A percentile compares a stretch with the other conserved stretches of the same genome.
These are phyloP conservation scores for Heterochromis multidens DNA, from an alignment of 2,113 vertebrate genomes.

Conservation along the genomic window DNA sequence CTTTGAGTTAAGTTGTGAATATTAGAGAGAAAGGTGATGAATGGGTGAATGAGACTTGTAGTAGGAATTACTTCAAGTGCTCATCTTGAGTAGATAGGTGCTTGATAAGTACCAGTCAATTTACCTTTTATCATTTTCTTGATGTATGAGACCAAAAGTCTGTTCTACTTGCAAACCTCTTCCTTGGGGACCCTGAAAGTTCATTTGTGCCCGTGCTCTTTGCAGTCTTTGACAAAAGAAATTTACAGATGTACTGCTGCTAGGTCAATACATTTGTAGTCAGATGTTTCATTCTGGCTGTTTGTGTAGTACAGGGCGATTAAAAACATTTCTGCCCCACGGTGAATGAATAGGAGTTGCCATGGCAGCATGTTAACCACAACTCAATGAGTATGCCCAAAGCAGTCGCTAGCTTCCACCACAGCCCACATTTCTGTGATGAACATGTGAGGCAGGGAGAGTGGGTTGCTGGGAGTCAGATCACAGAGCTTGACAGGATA, in stretches of 20 bases:
- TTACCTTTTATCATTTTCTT: background rate
- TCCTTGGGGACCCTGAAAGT: slow-evolving; percentile 5
- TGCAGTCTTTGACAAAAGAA: slow-evolving; percentile 27
- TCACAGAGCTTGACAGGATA: slow-evolving; percentile 49
- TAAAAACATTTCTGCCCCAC: slow-evolving; percentile 84
- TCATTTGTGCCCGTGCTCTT: slow-evolving; percentile 37
- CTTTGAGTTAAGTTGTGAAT: background rate
- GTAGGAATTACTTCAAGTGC: background rate
- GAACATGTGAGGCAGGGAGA: slow-evolving; percentile 20
- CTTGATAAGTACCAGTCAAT: background rate
- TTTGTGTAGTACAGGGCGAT: slow-evolving; percentile 86
- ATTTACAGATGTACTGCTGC: slow-evolving; percentile 48
- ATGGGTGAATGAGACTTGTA: no score
- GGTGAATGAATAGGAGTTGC: slow-evolving; percentile 81
- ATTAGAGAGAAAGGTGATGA: background rate
- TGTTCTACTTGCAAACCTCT: background rate
- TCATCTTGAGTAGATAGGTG: background rate
- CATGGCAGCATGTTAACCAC: slow-evolving; percentile 86
- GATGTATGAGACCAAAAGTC: background rate
- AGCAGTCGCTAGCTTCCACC: slow-evolving; percentile 73
- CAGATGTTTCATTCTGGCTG: slow-evolving; percentile 77
- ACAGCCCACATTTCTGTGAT: slow-evolving; percentile 77
- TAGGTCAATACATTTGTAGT: slow-evolving; percentile 76
- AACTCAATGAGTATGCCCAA: slow-evolving; percentile 81
- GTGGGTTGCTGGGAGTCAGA: slow-evolving; percentile 23